Evolutionary conservation across 2,888 invertebrate genomes (phyloP), one percentile per base, ranked within the genome.

Genomic region (Apamea anceps): DNA sequence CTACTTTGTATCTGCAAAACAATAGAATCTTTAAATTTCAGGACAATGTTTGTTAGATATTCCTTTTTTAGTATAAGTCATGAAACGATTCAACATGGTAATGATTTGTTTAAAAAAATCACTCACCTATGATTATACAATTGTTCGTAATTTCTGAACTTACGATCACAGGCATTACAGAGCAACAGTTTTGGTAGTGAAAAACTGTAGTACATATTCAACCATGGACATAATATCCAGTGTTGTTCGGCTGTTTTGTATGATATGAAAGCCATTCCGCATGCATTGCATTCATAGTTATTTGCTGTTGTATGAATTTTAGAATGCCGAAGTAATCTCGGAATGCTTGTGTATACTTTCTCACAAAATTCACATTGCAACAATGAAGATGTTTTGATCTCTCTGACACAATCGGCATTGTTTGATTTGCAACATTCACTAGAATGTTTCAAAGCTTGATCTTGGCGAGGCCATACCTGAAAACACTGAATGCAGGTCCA

Each of bases 261-360:
- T 42, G 95, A 96, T 25, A 89, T 77, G 88, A 97, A 97, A 65
- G 91, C 86, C 70, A 93, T 91, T 79, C 92, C 92, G 84, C 97
- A 97, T 84, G 97, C 97, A 79, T 96, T 96, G 91, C 98, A 98
- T 91, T 97, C 97, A 93, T 98, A 98, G 91, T 98, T 98, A 91
- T 97, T 97, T 86, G 97, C 97, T n/a, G 97, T 97, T 2, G 97
- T 97, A 94, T 98, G 98, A 62, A 90, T 89, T 89, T 95, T 96
- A 2, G 94, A 93, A 90, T 97, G 97, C 80, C 94, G 93, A 66
- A 97, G 85, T 48, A 97, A 85, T 91, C 95, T 93, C 21, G 96
- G 96, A 75, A 97, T 96, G 89, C 95, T 96, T 45, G 96, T 96
- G 84, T 94, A 97, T 21, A 96, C 95, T 90, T 96, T 97, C 85